Base-by-base conservation (phyloP, 2,797 vertebrate species). In the Macropus fuliginosus region DNA sequence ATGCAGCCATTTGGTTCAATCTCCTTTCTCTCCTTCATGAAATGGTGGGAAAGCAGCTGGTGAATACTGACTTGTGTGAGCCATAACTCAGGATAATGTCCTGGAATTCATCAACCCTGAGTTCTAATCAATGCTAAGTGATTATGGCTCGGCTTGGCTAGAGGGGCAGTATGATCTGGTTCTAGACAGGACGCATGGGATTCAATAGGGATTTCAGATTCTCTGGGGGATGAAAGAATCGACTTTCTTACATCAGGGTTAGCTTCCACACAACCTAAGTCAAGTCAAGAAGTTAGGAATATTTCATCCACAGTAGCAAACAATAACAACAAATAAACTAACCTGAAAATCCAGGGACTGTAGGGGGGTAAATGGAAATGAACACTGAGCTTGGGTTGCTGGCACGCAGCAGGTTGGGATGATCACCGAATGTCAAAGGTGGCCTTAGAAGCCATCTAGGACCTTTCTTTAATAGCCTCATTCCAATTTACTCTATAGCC, bases 201-300 rank as follows among this genome's bases (percentile, higher is more conserved):
- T 97, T 97, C 97, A 97, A 97, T 96, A 97, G 94, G 96, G 97
- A 97, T 96, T 96, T 93, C 56, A 96, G 98, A 95, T 96, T 96
- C 96, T 96, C 94, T 94, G 94, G 94, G 94, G 93, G 97, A 92
- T 89, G 54, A 90, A 90, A 93, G 87, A 10, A 28, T 96, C 5
- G 92, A 91, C 29, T 31, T 74, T 12, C 6, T 52, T 90, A 56
- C 24, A 29, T 74, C 12, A 21, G 16, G 66, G 34, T 21, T 40
- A 40, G 6, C 8, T 74, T 2, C 16, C 66, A 74, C 56, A 54
- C 28, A 34, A 5, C 52, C 92, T 50, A 87, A 90, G 74, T 54
- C 27, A 59, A 34, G 57, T 57, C 40, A 66, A 46, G 93, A 91
- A 54, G 46, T 10, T 56, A 46, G 92, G 57, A 89, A 81, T 18